phyloP scores from a whole-genome alignment of 2,888 invertebrate genomes.

The Temnothorax rugatulus region DNA sequence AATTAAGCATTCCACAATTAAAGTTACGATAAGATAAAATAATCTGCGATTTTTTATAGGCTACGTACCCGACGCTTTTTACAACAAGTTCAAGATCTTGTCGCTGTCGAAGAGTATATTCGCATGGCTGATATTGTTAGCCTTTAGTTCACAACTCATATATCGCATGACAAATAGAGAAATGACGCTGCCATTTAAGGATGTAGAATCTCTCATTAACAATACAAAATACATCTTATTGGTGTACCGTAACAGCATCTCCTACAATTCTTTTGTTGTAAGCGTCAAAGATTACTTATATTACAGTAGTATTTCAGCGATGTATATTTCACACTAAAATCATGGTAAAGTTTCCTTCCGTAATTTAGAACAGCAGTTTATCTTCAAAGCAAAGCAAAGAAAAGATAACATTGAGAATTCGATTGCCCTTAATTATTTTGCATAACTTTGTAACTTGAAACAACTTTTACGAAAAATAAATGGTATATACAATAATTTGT shows the following conservation, averaged over 20 bases:
- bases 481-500: background rate
- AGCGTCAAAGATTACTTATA: background rate
- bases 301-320: background rate
- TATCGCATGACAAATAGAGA: slow-evolving; percentile 67
- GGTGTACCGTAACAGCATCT: slow-evolving; percentile 54
- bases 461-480: background rate
- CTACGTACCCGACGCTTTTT: slow-evolving; percentile 60
- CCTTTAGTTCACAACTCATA: slow-evolving; percentile 70
- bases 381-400: background rate
- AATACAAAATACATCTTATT: slow-evolving; percentile 63
- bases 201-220: slow-evolving; percentile 62
- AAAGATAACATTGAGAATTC: background rate
- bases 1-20: background rate
- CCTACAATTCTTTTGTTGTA: slow-evolving; percentile 18
- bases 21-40: background rate
- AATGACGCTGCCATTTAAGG: slow-evolving; percentile 62
- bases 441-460: background rate
- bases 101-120: slow-evolving; percentile 68
- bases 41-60: slow-evolving; percentile 44
- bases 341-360: background rate
- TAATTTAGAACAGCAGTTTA: slow-evolving; percentile 7
- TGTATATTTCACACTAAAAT: background rate
- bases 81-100: slow-evolving; percentile 66
- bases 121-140: slow-evolving; percentile 70
- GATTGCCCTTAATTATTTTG: background rate